Base-by-base conservation (phyloP, 2,797 vertebrate genomes). In the Micromesistius poutassou region DNA sequence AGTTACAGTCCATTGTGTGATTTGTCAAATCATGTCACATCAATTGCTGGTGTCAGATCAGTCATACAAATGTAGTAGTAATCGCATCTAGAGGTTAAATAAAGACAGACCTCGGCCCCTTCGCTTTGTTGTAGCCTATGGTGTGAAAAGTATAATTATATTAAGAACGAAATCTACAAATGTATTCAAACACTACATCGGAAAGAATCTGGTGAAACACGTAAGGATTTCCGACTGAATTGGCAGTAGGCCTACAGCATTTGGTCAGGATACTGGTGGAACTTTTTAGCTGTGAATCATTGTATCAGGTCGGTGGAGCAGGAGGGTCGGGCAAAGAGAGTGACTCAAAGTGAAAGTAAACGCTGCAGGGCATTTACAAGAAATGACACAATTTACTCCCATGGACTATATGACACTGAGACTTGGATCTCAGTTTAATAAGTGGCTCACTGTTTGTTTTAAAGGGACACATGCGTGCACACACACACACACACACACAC, bases 1-100 rank as follows among this genome's bases (percentile, higher is more conserved):
- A 62, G 55, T 62, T 62, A 62, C 55, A 62, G 55, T 62, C 55
- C 55, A 62, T 62, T 62, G 55, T 62, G 55, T 9, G 55, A n/a
- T 62, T 6, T 25, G 22, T 62, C 22, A 7, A 62, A 62, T n/a
- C 22, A 25, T 62, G 55, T 25, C 55, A 25, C 46, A 14, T 13
- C 16, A 16, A 22, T 62, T 62, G 55, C 7, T 62, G 46, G 19
- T 19, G 46, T 50, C 46, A 62, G 22, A n/a, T 62, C 55, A 62
- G 55, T 25, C 4, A n/a, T 25, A 25, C 22, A n/a, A n/a, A 62
- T 62, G 1, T 62, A 25, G 6, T 5, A 6, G 6, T 62, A n/a
- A 55, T 19, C 46, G 19, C 12, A 62, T 7, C 1, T 62, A 55
- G 5, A 55, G 55, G 55, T 62, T 62, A 62, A 62, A 1, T 22